phyloP scores from a whole-genome alignment of 64 coral and sea anemone species.

The Montipora sp. region DNA sequence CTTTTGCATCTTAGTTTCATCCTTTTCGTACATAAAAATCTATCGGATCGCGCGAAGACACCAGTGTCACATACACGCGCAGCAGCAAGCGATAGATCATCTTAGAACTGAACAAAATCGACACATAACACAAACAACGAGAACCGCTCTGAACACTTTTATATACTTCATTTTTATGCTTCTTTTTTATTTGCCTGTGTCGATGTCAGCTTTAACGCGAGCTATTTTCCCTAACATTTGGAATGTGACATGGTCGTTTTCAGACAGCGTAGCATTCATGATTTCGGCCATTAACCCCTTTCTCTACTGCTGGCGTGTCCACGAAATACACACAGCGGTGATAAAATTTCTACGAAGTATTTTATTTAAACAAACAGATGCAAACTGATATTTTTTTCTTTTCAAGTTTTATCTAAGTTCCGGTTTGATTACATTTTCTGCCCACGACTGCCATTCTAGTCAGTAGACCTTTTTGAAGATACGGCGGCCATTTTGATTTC shows the following conservation, averaged over 20 bases:
- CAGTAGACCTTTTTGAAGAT: too few relatives aligned
- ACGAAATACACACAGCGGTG: neutral
- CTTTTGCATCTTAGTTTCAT: neutral
- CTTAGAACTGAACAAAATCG: neutral
- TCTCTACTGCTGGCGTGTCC: neutral
- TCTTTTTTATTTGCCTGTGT: neutral
- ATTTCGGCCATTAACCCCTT: conserved; percentile 9
- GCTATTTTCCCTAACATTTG: neutral
- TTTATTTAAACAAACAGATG: neutral
- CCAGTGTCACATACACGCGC: neutral
- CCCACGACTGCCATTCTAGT: too few relatives aligned
- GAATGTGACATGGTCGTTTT: neutral
- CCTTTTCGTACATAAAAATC: neutral
- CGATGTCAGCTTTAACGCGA: neutral
- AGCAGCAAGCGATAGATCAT: neutral
- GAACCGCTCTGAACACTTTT: neutral
- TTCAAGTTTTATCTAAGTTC: too few relatives aligned
- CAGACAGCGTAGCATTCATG: neutral
- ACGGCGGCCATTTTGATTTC: too few relatives aligned
- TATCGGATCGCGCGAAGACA: neutral
- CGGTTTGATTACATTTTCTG: too few relatives aligned
- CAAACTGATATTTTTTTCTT: neutral
- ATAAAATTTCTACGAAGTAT: neutral
- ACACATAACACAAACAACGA: neutral
- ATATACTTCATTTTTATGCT: neutral